These are phyloP conservation scores for Orthosia incerta DNA, from an alignment of 2,888 invertebrate genomes.

Conservation along the genomic window DNA sequence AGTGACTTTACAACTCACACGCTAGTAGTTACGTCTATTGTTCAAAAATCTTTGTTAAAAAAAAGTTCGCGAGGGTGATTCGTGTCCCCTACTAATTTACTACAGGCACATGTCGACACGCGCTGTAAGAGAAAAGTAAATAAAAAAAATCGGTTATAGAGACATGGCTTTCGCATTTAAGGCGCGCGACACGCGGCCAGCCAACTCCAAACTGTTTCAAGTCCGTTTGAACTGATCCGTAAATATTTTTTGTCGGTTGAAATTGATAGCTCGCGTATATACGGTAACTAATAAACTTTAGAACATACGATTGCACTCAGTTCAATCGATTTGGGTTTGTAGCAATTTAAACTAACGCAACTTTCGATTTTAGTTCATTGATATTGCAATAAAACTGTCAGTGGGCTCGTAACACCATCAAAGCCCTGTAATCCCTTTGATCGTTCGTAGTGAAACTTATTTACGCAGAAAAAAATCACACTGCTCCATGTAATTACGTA, in stretches of 20 bases:
- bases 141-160: slow-evolving; percentile 82
- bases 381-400: slow-evolving; percentile 59
- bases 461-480: slow-evolving; percentile 57
- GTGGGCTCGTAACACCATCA: slow-evolving; percentile 52
- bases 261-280: slow-evolving; percentile 80
- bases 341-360: slow-evolving; percentile 73
- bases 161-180: slow-evolving; percentile 88
- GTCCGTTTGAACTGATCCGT: slow-evolving; percentile 76
- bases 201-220: slow-evolving; percentile 67
- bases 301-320: slow-evolving; percentile 78
- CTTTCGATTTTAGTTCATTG: slow-evolving; percentile 58
- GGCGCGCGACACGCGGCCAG: slow-evolving; percentile 76
- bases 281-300: slow-evolving; percentile 75
- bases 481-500: slow-evolving; percentile 66
- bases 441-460: slow-evolving; percentile 60
- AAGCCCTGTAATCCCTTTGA: slow-evolving; percentile 69
- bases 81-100: slow-evolving; percentile 89
- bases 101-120: slow-evolving; percentile 90
- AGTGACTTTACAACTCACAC: slow-evolving; percentile 87
- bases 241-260: slow-evolving; percentile 79
- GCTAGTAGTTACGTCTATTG: slow-evolving; percentile 89
- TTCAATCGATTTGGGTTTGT: slow-evolving; percentile 79
- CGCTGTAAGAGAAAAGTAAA: slow-evolving; percentile 84
- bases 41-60: slow-evolving; percentile 87
- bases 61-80: slow-evolving; percentile 86